Evolutionary conservation across 1,140 invertebrate genomes (phyloP), one percentile per base, ranked within the genome.

Genomic region (Mycetomoellerius zeteki): DNA sequence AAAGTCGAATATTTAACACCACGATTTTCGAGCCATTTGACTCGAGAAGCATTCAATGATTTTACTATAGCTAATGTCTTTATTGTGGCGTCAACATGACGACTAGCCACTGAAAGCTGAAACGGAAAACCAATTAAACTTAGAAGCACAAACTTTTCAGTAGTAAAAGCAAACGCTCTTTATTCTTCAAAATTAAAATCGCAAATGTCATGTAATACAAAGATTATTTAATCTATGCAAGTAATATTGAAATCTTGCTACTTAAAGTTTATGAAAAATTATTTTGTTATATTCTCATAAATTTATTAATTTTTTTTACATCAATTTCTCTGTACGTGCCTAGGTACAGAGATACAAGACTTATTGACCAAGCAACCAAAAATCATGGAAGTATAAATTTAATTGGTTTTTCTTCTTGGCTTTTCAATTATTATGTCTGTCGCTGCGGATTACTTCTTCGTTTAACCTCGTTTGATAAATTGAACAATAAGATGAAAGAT

Each of bases 1-100:
- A 14, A 88, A 91, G 90, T 88, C 81, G 90, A 88, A 88, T 90
- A 90, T 86, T 81, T 82, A 82, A 65, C 24, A 67, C 50, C 58
- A 14, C 47, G 43, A 85, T 65, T 78, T 78, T 37, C 33, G 16
- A 54, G 24, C 21, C 50, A 58, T 78, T 52, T 37, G 43, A 56
- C 19, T 21, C 54, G 54, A 85, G 72, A 71, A 76, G 80, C 85
- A 81, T 75, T 62, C 52, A 14, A 12, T 37, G 58, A 30, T 6
- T 37, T 52, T n/a, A 21, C 33, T 21, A 12, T 27, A 14, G 58
- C 24, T 50, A 30, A 12, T 21, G n/a, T 43, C 69, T 7, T 71
- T 37, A 37, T 47, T 30, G 54, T 69, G 65, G 33, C 77, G 12
- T 27, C 19, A 12, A 21, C 43, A 27, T 43, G 3, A 16, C 30